Evolutionary conservation across 2,113 vertebrate species (phyloP), one percentile per base, ranked within the genome.

Genomic region (Arvicanthis niloticus): DNA sequence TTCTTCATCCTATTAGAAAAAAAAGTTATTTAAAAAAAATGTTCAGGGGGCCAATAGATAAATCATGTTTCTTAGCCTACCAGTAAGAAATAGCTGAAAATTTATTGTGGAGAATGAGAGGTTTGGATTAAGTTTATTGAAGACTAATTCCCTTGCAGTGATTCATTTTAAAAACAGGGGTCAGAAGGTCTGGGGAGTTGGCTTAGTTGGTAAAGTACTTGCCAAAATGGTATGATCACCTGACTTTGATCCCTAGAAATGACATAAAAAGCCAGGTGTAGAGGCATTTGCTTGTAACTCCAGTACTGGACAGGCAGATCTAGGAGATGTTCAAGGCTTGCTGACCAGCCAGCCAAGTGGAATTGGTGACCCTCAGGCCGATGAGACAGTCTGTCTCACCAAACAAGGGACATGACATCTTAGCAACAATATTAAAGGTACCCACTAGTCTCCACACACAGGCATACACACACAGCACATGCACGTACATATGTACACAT

Each of bases 1-100:
- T 76, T 92, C 85, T 92, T 96, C 58, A 80, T 76, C 56, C 65
- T 45, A 68, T 51, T 42, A 8, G 51, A 12, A 89, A 88, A 88
- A 67, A 45, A 82, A 94, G 85, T 65, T 42, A n/a, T 65, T 31
- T 68, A 34, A 65, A 70, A 95, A 75, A 76, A 67, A 17, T 29
- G 34, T 93, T 58, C 22, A 84, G 56, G 90, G 89, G 45, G n/a
- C 62, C 89, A 42, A 6, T 5, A 65, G 65, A 85, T 65, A 58
- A 73, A 22, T 67, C 53, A 21, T 16, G 91, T 10, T 65, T 24
- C n/a, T 24, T 34, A 90, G 89, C 12, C 12, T n/a, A 48, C 48
- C 29, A 10, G 7, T 4, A 81, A 73, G 51, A 51, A 65, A 0
- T 31, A 31, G 40, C 5, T 37, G n/a, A 53, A 60, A 31, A 70